These are phyloP conservation scores for Antechinus stuartii DNA, from an alignment of 2,113 vertebrate species.

Conservation along the genomic window DNA sequence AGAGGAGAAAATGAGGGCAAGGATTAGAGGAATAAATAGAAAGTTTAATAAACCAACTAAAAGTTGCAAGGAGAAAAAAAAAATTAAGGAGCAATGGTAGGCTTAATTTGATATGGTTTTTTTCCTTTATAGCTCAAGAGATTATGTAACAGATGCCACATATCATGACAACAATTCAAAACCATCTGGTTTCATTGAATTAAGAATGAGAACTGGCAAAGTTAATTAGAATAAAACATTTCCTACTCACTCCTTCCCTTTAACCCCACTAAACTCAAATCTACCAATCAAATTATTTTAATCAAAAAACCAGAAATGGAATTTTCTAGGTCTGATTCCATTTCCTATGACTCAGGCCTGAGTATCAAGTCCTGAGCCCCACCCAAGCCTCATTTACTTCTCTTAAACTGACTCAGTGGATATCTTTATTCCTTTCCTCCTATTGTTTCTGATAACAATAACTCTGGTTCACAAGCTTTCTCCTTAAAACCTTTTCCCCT, in stretches of 20 bases:
- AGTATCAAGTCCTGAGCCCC: not conserved
- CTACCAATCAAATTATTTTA: not conserved
- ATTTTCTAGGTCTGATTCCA: not conserved
- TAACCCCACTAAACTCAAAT: not conserved
- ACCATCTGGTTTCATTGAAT: conserved; percentile 45
- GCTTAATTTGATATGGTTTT: not conserved
- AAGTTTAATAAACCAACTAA: not conserved
- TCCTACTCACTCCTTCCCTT: not conserved
- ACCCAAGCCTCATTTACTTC: not conserved
- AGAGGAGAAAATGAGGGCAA: not conserved
- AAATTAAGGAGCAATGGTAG: not conserved
- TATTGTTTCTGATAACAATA: not conserved
- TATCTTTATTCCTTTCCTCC: not conserved
- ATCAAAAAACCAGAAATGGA: not conserved
- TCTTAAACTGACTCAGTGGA: not conserved
- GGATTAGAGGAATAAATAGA: not conserved
- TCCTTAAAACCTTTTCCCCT: not conserved
- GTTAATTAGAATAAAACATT: not conserved
- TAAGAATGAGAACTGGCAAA: conserved; percentile 15
- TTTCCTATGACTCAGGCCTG: not conserved
- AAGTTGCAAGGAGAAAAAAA: too few relatives aligned
- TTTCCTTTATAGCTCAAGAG: conserved; percentile 17
- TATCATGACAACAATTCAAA: conserved; percentile 18
- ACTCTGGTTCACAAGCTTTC: not conserved
- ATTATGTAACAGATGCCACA: conserved; percentile 22